Evolutionary conservation across 2,797 vertebrate genomes (phyloP).

Genomic region (Rhinichthys osculus): DNA sequence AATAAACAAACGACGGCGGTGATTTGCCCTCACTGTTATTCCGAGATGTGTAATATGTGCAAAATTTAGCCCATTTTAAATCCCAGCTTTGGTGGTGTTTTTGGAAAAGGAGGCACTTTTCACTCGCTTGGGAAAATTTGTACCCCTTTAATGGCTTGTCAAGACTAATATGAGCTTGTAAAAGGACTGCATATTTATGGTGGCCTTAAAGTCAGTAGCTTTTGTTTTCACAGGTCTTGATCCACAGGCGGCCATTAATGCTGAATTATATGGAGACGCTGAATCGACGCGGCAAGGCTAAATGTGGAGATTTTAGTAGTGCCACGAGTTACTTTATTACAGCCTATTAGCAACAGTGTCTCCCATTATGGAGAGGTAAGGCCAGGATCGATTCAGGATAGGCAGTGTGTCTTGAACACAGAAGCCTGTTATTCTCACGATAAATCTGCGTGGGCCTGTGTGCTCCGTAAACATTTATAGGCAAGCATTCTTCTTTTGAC

Average conservation of each 20-base stretch:
- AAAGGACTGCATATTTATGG: slow-evolving; percentile 67
- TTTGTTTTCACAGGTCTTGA: slow-evolving; percentile 50
- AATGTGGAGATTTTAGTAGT: slow-evolving; percentile 69
- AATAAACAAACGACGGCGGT: slow-evolving; percentile 73
- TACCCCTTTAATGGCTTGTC: slow-evolving; percentile 61
- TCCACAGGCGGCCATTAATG: slow-evolving; percentile 51
- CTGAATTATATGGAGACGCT: slow-evolving; percentile 44
- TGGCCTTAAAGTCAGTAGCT: slow-evolving; percentile 52
- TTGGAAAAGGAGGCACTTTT: slow-evolving; percentile 54
- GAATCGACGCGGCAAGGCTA: slow-evolving; percentile 37
- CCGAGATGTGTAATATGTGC: slow-evolving; percentile 68
- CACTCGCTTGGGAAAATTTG: slow-evolving; percentile 63
- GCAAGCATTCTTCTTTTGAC: slow-evolving; percentile 35
- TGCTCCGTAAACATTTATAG: slow-evolving; percentile 59
- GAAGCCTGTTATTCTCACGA: slow-evolving; percentile 66
- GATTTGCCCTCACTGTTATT: slow-evolving; percentile 58
- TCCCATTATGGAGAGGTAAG: slow-evolving; percentile 76
- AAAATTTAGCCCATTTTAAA: slow-evolving; percentile 31
- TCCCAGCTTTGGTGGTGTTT: not conserved
- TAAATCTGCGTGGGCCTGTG: slow-evolving; percentile 71
- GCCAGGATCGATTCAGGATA: slow-evolving; percentile 74
- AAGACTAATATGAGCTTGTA: slow-evolving; percentile 62
- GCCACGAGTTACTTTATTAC: slow-evolving; percentile 75
- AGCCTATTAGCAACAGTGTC: slow-evolving; percentile 75
- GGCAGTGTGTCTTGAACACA: slow-evolving; percentile 64